phyloP scores from a whole-genome alignment of 2,797 vertebrate species.

The Spheniscus humboldti region DNA sequence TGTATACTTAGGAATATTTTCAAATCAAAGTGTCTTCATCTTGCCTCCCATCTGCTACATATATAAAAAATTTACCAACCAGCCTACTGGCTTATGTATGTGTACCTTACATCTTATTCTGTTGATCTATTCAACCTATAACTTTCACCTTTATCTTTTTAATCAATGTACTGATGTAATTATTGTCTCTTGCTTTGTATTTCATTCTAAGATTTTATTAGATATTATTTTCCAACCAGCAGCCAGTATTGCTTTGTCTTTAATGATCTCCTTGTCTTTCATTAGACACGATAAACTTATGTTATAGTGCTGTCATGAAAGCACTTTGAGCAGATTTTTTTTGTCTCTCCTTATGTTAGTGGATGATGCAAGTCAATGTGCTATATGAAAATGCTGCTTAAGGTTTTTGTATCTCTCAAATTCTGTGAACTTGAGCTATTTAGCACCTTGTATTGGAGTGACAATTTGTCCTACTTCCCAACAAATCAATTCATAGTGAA shows the following conservation, averaged over 20 bases:
- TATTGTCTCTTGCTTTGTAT: background rate
- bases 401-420: background rate
- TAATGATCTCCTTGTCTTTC: background rate
- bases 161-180: background rate
- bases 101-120: background rate
- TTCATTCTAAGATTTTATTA: background rate
- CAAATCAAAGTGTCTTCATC: background rate
- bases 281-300: background rate
- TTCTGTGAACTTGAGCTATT: background rate
- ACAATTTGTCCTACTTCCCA: background rate
- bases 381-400: background rate
- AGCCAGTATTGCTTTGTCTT: background rate
- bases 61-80: background rate
- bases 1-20: background rate
- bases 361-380: background rate
- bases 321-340: background rate
- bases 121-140: background rate
- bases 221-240: background rate
- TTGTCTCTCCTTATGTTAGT: background rate
- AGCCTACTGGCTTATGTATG: background rate
- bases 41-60: background rate
- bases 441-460: background rate
- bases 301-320: background rate
- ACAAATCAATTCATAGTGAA: background rate
- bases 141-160: background rate